phyloP scores from a whole-genome alignment of 2,888 invertebrate species.

The Callyntrura guangdongensis region DNA sequence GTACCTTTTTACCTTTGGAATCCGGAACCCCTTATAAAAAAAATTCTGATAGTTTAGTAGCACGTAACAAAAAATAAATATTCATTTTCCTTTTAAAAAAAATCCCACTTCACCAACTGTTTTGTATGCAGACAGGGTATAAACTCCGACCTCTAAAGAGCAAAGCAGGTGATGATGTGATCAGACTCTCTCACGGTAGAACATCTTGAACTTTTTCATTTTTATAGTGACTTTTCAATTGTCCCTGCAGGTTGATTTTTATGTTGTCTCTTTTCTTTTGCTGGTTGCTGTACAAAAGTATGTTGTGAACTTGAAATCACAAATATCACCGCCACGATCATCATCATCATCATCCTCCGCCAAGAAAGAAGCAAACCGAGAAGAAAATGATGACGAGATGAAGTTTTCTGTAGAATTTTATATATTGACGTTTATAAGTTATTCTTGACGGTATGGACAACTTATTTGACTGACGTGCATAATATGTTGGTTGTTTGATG shows the following conservation, averaged over 20 bases:
- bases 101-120: background rate
- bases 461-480: constrained; percentile 9
- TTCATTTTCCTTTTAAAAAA: constrained; percentile 39
- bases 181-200: background rate
- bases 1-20: too few relatives aligned
- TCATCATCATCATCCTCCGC: background rate
- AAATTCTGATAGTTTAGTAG: background rate
- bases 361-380: too few relatives aligned
- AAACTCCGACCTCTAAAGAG: too few relatives aligned
- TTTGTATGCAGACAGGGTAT: constrained; percentile 23
- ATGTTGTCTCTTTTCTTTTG: too few relatives aligned
- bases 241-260: background rate
- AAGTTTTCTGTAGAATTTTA: too few relatives aligned
- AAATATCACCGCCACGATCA: background rate
- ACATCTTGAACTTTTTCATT: background rate
- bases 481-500: background rate
- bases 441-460: constrained; percentile 27
- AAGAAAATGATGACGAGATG: too few relatives aligned
- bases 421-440: constrained; percentile 14
- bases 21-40: background rate
- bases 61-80: background rate
- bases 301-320: background rate
- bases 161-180: background rate
- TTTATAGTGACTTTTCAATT: background rate
- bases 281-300: background rate